Evolutionary conservation across 1,140 invertebrate species (phyloP), one percentile per base, ranked within the genome.

Genomic region (Drosophila nigrodunni): DNA sequence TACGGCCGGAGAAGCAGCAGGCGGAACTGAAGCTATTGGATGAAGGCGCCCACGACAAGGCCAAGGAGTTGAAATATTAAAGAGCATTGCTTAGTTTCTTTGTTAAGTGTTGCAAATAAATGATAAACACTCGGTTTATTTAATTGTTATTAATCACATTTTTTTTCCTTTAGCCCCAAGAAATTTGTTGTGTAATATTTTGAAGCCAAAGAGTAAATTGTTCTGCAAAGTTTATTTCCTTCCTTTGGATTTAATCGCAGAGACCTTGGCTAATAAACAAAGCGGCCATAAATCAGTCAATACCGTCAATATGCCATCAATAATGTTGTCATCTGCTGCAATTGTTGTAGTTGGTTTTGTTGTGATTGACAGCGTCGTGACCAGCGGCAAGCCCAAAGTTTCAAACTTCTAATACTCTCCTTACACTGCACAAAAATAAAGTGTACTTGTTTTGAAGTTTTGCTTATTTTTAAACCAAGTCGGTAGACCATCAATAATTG

Each of bases 1-100:
- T 92, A 54, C 88, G 89, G 57, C 93, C 93, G 21, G 85, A 92
- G 75, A 77, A 80, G 57, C 70, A 92, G 68, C 70, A 86, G 67
- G 81, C 87, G n/a, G 90, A 93, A 64, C 64, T 92, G 15, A 74
- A 92, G 59, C 75, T 91, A 30, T 74, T 92, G 30, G 86, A 90
- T 37, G 91, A 92, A 52, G 91, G 86, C 2, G 60, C 76, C 9
- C 75, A 76, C 49, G 91, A 92, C 78, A 92, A 91, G 69, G 89
- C 91, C 62, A 86, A 90, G 64, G 90, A 91, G 75, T 77, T 91
- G 5, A 90, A 91, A 71, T 91, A 88, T 57, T 91, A 74, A 80
- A 11, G 6, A 59, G 8, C n/a, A 54, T 68, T 72, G 78, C 49
- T 75, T 21, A 62, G 3, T 5, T 44, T 62, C 44, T 54, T 49